phyloP scores from a whole-genome alignment of 30 jellyfish, hydroid and myxozoan species.

The Cassiopea xamachana region DNA sequence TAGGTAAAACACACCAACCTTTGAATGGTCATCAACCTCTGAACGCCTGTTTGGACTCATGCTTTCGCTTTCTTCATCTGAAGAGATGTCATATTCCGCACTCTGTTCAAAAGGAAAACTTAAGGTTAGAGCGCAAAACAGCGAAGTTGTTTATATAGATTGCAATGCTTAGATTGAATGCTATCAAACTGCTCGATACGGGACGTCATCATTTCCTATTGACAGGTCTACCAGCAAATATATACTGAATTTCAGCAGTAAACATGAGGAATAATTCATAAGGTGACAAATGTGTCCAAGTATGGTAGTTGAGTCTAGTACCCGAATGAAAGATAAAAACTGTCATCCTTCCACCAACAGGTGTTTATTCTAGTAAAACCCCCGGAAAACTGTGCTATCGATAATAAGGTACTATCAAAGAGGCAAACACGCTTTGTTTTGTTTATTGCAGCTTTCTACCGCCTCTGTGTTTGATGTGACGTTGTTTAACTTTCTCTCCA shows the following conservation, averaged over 20 bases:
- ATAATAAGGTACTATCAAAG: not conserved
- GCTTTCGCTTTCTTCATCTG: conserved; percentile 55
- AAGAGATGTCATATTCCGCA: conserved; percentile 49
- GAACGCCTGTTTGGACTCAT: conserved; percentile 66
- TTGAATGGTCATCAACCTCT: conserved; percentile 1
- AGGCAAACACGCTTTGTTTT: not conserved
- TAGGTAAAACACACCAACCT: not conserved
- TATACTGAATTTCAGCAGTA: no score
- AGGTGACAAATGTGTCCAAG: no score
- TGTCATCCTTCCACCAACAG: not conserved
- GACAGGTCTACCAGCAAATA: no score
- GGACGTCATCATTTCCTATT: no score
- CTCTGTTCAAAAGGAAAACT: not conserved
- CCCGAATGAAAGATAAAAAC: not conserved
- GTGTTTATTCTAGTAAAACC: not conserved
- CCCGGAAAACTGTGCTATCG: not conserved
- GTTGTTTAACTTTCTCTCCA: conserved; percentile 1
- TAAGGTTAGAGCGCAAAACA: not conserved
- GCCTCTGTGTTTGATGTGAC: not conserved
- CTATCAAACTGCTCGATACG: no score
- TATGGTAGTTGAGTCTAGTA: not conserved
- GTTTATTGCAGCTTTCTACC: not conserved
- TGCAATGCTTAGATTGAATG: no score
- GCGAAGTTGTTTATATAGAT: no score
- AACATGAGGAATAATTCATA: no score